Conservation (phyloP, 92 coral and sea anemone species). For the Plumapathes pennacea region DNA sequence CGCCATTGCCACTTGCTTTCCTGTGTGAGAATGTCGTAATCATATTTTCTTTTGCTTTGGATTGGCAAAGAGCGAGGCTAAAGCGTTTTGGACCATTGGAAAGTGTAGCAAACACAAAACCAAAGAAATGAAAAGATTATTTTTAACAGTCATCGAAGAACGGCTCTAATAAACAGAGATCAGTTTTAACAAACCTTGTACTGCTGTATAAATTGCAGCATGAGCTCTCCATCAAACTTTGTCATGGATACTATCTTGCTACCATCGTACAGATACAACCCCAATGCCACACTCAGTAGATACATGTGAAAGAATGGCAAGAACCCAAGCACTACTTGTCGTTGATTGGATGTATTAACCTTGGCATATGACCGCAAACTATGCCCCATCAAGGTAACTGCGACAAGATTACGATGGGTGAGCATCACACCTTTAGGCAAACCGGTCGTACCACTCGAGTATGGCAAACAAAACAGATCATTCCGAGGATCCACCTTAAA, state of each 20-base stretch:
- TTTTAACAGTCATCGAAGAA: too few relatives aligned
- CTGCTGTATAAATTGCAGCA: conserved; percentile 53
- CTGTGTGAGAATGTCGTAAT: too few relatives aligned
- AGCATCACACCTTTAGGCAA: conserved; percentile 78
- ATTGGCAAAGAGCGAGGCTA: too few relatives aligned
- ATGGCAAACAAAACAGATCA: conserved; percentile 54
- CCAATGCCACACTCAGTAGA: conserved; percentile 34
- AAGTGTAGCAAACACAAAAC: too few relatives aligned
- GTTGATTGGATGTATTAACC: neutral
- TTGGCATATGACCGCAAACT: neutral
- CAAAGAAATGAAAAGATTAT: too few relatives aligned
- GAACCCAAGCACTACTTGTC: conserved; percentile 38
- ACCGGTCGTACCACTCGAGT: conserved; percentile 90
- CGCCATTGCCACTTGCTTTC: too few relatives aligned
- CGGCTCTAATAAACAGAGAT: too few relatives aligned
- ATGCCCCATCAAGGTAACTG: neutral
- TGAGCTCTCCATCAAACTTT: conserved; percentile 51
- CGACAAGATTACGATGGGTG: conserved; percentile 64
- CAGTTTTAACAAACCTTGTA: conserved; percentile 35
- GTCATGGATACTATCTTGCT: conserved; percentile 37
- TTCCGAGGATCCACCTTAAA: conserved; percentile 57
- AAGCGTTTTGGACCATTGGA: too few relatives aligned
- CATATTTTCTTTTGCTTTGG: too few relatives aligned
- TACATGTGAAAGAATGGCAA: conserved; percentile 65
- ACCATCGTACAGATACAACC: conserved; percentile 23